Conservation (phyloP, 1,140 invertebrate species). For the Drosophila tsacasi region DNA sequence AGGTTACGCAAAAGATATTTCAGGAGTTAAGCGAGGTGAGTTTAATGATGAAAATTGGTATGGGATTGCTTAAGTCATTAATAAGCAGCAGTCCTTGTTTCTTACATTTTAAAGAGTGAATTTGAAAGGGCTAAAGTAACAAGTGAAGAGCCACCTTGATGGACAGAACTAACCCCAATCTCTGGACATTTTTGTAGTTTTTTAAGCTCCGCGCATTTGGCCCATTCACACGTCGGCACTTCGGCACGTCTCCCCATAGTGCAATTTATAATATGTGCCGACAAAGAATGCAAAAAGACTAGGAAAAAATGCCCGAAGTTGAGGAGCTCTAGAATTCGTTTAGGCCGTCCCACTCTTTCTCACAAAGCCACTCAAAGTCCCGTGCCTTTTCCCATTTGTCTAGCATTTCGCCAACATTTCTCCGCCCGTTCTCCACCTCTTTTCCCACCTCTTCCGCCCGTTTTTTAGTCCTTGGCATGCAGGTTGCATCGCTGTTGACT, state of each 20-base stretch:
- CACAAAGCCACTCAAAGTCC: conserved; percentile 38
- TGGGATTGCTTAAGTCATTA: neutral
- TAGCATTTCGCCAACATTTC: conserved; percentile 30
- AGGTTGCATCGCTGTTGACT: conserved; percentile 72
- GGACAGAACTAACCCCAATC: conserved; percentile 44
- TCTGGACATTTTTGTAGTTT: conserved; percentile 51
- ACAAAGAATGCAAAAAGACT: conserved; percentile 41
- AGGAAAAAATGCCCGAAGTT: conserved; percentile 36
- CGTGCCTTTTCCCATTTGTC: conserved; percentile 17
- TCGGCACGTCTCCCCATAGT: conserved; percentile 62
- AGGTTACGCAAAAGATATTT: conserved; percentile 85
- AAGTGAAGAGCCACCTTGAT: conserved; percentile 11
- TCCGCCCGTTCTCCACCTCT: conserved; percentile 16
- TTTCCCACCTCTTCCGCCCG: neutral
- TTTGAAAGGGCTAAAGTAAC: neutral
- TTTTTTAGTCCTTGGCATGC: conserved; percentile 44
- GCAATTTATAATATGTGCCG: conserved; percentile 76
- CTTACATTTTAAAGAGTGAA: too few relatives aligned
- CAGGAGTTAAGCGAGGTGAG: conserved; percentile 85
- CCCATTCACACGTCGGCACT: conserved; percentile 77
- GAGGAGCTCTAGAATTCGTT: conserved; percentile 54
- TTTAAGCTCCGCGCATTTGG: conserved; percentile 47
- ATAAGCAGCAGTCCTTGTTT: neutral
- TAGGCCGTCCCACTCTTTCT: conserved; percentile 27
- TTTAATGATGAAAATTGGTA: neutral